Evolutionary conservation across 1,140 invertebrate species (phyloP).

Genomic region (Hetaerina americana): DNA sequence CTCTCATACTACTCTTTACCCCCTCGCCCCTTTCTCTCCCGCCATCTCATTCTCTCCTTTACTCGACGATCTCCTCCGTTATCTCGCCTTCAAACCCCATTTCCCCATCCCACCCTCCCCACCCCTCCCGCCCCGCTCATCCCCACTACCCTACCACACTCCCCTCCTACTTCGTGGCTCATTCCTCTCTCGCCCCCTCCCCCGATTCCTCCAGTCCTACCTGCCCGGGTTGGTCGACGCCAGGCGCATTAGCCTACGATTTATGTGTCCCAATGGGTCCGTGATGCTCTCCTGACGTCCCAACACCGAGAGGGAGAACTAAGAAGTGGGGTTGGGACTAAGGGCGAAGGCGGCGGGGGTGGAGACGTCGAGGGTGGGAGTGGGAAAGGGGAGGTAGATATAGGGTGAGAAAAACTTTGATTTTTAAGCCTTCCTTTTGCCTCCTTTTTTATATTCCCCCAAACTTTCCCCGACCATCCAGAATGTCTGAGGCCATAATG

Average conservation of each 20-base stretch:
- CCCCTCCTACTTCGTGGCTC: not conserved
- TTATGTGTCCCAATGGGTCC: not conserved
- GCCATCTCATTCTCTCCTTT: not conserved
- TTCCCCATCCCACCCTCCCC: not conserved
- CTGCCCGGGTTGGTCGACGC: not conserved
- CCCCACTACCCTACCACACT: not conserved
- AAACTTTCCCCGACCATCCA: not conserved
- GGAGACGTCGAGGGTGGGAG: not conserved
- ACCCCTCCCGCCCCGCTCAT: not conserved
- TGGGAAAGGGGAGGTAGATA: not conserved
- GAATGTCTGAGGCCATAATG: too few species aligned
- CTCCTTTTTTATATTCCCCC: not conserved
- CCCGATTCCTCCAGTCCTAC: not conserved
- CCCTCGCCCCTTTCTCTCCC: too few species aligned
- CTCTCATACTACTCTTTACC: too few species aligned
- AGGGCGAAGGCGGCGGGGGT: not conserved
- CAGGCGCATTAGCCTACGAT: not conserved
- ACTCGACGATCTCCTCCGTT: not conserved
- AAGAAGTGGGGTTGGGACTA: too few species aligned
- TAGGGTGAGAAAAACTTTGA: too few species aligned
- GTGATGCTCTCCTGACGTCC: not conserved
- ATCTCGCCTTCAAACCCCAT: not conserved
- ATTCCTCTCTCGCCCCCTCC: not conserved
- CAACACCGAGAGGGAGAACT: not conserved
- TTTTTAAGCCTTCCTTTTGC: not conserved